Base-by-base conservation (phyloP, 2,888 invertebrate species). In the Philopedon plagiatum region DNA sequence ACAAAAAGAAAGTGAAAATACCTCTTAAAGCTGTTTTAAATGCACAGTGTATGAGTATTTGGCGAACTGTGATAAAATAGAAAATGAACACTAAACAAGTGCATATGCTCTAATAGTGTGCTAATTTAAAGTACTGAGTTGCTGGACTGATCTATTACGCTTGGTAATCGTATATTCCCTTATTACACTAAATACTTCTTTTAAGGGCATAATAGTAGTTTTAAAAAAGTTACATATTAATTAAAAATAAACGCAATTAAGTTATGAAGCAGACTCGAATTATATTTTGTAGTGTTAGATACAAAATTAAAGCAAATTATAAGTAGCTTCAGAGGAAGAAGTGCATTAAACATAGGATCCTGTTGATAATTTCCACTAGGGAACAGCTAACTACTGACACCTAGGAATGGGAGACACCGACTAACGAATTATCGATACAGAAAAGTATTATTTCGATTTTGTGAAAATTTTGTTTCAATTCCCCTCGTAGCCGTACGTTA, bases 61-160 rank as follows among this genome's bases (percentile, higher is more conserved):
- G 81, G 83, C 82, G 83, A 82, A 83, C 84, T 84, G 83, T 84
- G 84, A 84, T 84, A 84, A 81, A 78, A 76, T n/a, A n/a, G n/a
- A 75, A 77, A 32, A 32, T 63, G 23, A 58, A 64, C 64, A 64
- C 69, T 63, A 18, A 64, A 49, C 29, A 39, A 65, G 21, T 26
- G 56, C 34, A 63, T 21, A 29, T 71, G 41, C 11, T 58, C 39
- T 49, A 57, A 64, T 18, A 54, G 56, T 51, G 65, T 71, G 51
- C 60, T 61, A 58, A 71, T 18, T 66, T 51, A 32, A 49, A 49
- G 61, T 68, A 66, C 64, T 61, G 51, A 66, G 19, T 62, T 61
- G 49, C 71, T 73, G 72, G 62, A 66, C 67, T 72, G 72, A 67
- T 63, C 75, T 76, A 81, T 80, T 83, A 83, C 82, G 83, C 83